Base-by-base conservation (phyloP, 2,888 invertebrate genomes). In the Perizoma affinitatum region DNA sequence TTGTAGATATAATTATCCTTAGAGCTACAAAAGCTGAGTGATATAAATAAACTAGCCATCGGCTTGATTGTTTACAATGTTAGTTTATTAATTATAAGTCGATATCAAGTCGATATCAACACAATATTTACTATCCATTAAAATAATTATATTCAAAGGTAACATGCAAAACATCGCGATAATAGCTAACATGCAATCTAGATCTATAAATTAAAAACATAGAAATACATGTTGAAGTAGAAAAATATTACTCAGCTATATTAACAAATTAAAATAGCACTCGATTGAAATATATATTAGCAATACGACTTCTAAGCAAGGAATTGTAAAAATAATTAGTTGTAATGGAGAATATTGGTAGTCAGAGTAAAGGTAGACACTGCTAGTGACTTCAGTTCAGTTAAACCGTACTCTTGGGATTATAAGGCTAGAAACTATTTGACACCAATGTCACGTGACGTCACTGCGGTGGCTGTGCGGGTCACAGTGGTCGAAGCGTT, bases 391-490 rank as follows among this genome's bases (percentile, higher is more conserved):
- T 63, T 63, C 50, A 49, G 46, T 54, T 60, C 58, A 60, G 60
- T 56, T 60, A 50, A 59, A 54, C 58, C 58, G 50, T 51, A 58
- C 62, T 48, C 54, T 57, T 42, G 45, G 10, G 6, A 38, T 22
- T 22, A 41, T 8, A 58, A 40, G 36, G 22, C 5, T n/a, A 40
- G 35, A 36, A 11, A 65, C 83, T 83, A 91, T 66, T 92, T 90
- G 38, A 86, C 81, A n/a, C 89, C 90, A 57, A 92, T 72, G 61
- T 91, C 91, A 22, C 91, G 86, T 51, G 90, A 87, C 5, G 88
- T 89, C 54, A 87, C 82, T 9, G 85, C 84, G 22, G 89, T 87
- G 8, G 90, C 82, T 33, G 87, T 88, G 22, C 87, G 83, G 40
- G 83, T 85, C 35, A 87, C 86, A 0, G 81, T 76, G 0, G 84